Base-by-base conservation (phyloP, 37 sponge, comb jelly and placozoan genomes). In the Eunapius fragilis region DNA sequence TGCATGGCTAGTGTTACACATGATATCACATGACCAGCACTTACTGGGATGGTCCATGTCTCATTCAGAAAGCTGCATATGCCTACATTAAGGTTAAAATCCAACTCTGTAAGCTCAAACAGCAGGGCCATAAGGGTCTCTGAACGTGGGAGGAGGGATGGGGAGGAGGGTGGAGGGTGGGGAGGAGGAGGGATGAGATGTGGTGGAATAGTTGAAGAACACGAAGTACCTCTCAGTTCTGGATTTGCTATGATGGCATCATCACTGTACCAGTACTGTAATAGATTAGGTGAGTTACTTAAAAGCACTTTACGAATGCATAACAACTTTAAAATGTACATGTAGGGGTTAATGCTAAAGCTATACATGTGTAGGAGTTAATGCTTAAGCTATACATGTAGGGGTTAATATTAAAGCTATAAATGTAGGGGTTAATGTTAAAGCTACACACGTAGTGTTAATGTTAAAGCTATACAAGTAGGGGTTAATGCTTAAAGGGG, bases 31-130 rank as follows among this genome's bases (percentile, higher is more conserved):
- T 19, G n/a, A 48, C 78, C 28, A 67, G 22, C 26, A 3, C 90
- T 86, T 38, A 91, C 86, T 25, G 94, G 94, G 13, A 94, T 81
- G 26, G 88, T 69, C 94, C 94, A 94, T 0, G 86, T 94, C 78
- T 94, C 91, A 47, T 94, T 88, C 50, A 94, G 88, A 68, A 94
- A 94, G 35, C 87, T 82, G n/a, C 91, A 87, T 31, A 80, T 80
- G 30, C 87, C 69, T 4, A 87, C 4, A 0, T 49, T 0, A 37
- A 94, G 80, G 25, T 84, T 34, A 76, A 94, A 94, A 30, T 94
- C 91, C 25, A 94, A 5, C 36, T 84, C 91, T n/a, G 94, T 94
- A 33, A 87, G 83, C 68, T 90, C 85, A 88, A 94, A 94, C 37
- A 94, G 67, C 5, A 90, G 35, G 0, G 34, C 26, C 91, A 94